These are phyloP conservation scores for Bovichtus variegatus DNA, from an alignment of 2,797 vertebrate genomes.

Conservation along the genomic window DNA sequence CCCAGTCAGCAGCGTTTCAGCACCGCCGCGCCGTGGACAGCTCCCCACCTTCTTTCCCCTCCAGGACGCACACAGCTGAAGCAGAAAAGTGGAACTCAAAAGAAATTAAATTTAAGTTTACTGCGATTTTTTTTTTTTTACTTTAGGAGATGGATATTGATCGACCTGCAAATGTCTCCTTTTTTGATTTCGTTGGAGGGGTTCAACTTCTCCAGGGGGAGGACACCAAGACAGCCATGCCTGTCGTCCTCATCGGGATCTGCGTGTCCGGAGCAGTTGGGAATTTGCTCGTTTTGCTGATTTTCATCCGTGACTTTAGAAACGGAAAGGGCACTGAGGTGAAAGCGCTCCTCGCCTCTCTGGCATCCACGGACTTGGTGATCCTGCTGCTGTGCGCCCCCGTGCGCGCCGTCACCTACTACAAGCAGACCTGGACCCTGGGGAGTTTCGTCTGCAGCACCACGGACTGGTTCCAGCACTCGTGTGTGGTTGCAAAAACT, in stretches of 20 bases:
- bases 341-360: constrained; percentile 79
- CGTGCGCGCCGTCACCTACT: constrained; percentile 82
- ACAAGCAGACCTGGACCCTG: constrained; percentile 83
- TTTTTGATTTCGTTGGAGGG: constrained; percentile 79
- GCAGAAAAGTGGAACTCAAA: not conserved
- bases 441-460: constrained; percentile 84
- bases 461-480: constrained; percentile 88
- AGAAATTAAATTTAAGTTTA: not conserved
- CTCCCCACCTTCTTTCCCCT: constrained; percentile 14
- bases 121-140: not conserved
- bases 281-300: constrained; percentile 82
- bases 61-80: constrained; percentile 1
- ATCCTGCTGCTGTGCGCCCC: constrained; percentile 84
- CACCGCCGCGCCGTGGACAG: constrained; percentile 58
- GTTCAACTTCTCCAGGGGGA: constrained; percentile 77
- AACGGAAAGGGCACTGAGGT: constrained; percentile 78
- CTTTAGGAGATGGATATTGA: constrained; percentile 64
- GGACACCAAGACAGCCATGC: constrained; percentile 76
- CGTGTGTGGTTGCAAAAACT: constrained; percentile 84
- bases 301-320: constrained; percentile 78
- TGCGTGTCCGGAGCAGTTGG: constrained; percentile 82
- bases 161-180: constrained; percentile 77
- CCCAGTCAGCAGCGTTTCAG: constrained; percentile 56
- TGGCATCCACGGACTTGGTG: constrained; percentile 83
- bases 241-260: constrained; percentile 79